Base-by-base conservation (phyloP, 2,888 invertebrate species). In the Uloborus plumipes region DNA sequence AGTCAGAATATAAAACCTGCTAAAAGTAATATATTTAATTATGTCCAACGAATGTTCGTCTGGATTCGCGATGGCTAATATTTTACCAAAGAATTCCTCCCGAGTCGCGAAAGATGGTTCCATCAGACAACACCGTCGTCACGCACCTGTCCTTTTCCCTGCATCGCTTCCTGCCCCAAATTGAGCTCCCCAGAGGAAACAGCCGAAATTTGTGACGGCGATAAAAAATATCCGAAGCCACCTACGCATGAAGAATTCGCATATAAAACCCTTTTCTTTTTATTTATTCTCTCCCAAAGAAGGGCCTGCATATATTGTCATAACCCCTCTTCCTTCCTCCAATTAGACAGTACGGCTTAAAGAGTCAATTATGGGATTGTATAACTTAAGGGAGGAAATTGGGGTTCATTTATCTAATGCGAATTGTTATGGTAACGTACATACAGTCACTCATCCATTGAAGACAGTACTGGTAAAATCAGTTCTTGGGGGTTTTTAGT, bases 241-340 rank as follows among this genome's bases (percentile, higher is more conserved):
- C 80, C 78, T 74, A 81, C 80, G 80, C 80, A 74, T 81, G 80
- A 81, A 74, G 73, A 62, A 61, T 64, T 64, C 80, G 66, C 67
- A 64, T 62, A 69, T 51, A 73, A 70, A 72, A 64, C 51, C 22
- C 67, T 22, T 70, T 73, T 73, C 50, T 39, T 53, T 14, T 53
- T 62, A n/a, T 61, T 76, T 58, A 18, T 39, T 47, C 20, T 69
- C 11, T 49, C 18, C 39, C 7, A 2, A 16, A 14, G 16, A 20
- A 53, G 18, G 59, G 58, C n/a, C 51, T 76, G 64, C 55, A 65
- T 65, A 71, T 58, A 18, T 49, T 39, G 31, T 2, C 49, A 20
- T 47, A 18, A 13, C 47, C 18, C 20, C 47, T 15, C 50, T 72
- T 31, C 50, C 15, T 26, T 53, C 47, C 49, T 13, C 49, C 74